A percentile compares a stretch with the other conserved stretches of the same genome.
phyloP scores from a whole-genome alignment of 2,888 invertebrate species.

The Leptura quadrifasciata region DNA sequence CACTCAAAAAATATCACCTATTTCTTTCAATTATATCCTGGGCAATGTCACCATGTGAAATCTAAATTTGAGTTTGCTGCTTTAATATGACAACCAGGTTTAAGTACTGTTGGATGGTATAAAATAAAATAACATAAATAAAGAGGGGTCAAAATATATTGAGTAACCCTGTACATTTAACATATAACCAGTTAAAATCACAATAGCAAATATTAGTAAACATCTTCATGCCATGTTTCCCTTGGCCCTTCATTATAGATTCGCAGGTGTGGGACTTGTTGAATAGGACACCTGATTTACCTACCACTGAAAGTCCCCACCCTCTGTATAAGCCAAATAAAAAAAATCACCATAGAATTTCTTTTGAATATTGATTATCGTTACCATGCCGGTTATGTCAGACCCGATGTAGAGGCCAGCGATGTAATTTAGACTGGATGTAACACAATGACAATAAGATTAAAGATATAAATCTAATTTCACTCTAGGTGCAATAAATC shows the following conservation, averaged over 20 bases:
- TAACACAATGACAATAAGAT: too few relatives aligned
- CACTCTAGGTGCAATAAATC: too few relatives aligned
- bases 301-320: conserved; percentile 4
- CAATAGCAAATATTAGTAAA: conserved; percentile 21
- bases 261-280: conserved; percentile 25
- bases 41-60: too few relatives aligned
- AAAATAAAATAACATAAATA: too few relatives aligned
- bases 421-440: conserved; percentile 21
- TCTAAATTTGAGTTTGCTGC: too few relatives aligned
- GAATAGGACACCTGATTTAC: conserved; percentile 10
- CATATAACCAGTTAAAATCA: conserved; percentile 12
- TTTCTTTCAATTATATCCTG: too few relatives aligned
- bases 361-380: conserved; percentile 34
- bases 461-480: too few relatives aligned
- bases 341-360: conserved; percentile 31
- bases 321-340: conserved; percentile 17
- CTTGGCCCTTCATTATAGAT: conserved; percentile 16
- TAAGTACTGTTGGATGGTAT: too few relatives aligned
- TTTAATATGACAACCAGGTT: too few relatives aligned
- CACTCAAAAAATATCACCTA: too few relatives aligned
- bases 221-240: neutral
- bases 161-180: conserved; percentile 25
- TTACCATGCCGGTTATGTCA: conserved; percentile 21
- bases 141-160: too few relatives aligned
- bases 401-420: neutral